Percentiles rank a stretch among this genome's conserved stretches.
These are phyloP conservation scores for Urophycis tenuis DNA, from an alignment of 2,797 vertebrate genomes.

Conservation along the genomic window DNA sequence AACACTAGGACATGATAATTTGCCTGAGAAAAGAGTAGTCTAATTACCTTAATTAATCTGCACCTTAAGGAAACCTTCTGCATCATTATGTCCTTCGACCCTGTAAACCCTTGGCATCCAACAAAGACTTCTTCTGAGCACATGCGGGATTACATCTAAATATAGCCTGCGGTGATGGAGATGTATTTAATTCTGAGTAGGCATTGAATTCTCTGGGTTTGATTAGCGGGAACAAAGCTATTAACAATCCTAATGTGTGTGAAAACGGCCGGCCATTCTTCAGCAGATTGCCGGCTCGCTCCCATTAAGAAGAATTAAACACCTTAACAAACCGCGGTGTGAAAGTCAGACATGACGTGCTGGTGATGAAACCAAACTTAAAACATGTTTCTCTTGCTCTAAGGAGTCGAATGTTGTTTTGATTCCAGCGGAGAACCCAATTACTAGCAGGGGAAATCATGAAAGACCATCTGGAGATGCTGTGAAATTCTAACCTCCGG, in stretches of 20 bases:
- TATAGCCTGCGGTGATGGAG: not conserved
- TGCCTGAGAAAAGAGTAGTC: slow-evolving; percentile 38
- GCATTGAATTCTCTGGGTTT: slow-evolving; percentile 18
- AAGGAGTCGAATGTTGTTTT: not conserved
- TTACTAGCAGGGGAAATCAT: slow-evolving; percentile 25
- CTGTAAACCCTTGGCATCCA: slow-evolving; percentile 41
- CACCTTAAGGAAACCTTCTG: slow-evolving; percentile 51
- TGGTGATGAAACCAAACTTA: slow-evolving; percentile 30
- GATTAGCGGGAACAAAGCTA: slow-evolving; percentile 52
- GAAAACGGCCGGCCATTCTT: slow-evolving; percentile 47
- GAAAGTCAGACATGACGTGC: slow-evolving; percentile 52
- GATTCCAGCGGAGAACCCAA: slow-evolving; percentile 14
- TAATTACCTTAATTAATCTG: slow-evolving; percentile 57
- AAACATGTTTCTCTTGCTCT: not conserved
- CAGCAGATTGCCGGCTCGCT: slow-evolving; percentile 42
- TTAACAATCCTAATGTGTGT: slow-evolving; percentile 52
- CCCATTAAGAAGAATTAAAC: slow-evolving; percentile 21
- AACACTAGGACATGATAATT: slow-evolving; percentile 47
- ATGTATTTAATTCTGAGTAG: not conserved
- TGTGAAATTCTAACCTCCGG: slow-evolving; percentile 20
- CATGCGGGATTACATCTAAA: slow-evolving; percentile 5
- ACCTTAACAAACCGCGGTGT: slow-evolving; percentile 42
- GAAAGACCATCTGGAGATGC: slow-evolving; percentile 29
- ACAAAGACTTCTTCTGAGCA: slow-evolving; percentile 16
- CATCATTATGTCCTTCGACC: slow-evolving; percentile 38